Evolutionary conservation across 2,888 invertebrate genomes (phyloP), one percentile per base, ranked within the genome.

Genomic region (Drosophila suboccidentalis): DNA sequence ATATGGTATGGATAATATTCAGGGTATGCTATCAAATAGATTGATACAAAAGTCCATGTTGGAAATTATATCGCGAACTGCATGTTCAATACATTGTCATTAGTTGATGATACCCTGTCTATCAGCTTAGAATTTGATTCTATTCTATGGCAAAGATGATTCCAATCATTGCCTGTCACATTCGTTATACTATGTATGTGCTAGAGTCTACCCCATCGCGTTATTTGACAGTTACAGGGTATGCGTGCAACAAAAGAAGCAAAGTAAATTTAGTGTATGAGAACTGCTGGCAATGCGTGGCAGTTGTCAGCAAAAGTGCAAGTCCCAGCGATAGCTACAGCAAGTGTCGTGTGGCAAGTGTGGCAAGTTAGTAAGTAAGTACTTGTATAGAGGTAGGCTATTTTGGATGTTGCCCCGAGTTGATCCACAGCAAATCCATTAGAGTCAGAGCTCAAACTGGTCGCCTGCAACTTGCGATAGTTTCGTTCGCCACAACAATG

Each of bases 401-500:
- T 54, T 54, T 22, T 19, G 61, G 65, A 53, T 61, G 47, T 47
- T 41, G 49, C 19, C 50, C 17, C n/a, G 17, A 46, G 38, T 57
- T 36, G 54, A 68, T 55, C 60, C 59, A 26, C 5, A 36, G 41
- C 51, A 39, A 38, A 65, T 50, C 49, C 36, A 29, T 15, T 26
- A 32, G 29, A 46, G 44, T 44, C 47, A 22, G 19, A 43, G 54
- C 15, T 44, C 43, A 19, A n/a, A 36, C 10, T 36, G 36, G 58
- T 29, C 15, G 46, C 41, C 41, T 47, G 74, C 62, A 65, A 62
- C 71, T 70, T 65, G 57, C 80, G 74, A 78, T 81, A 81, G 75
- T 72, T 58, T 36, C 47, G 46, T 58, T 84, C 78, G 65, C 79
- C 62, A 71, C 68, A 79, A 77, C 82, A 82, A 86, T 86, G 78